Percentiles rank a stretch among this genome's conserved stretches.
These are phyloP conservation scores for Cartodere bifasciata DNA, from an alignment of 2,888 invertebrate genomes.

Conservation along the genomic window DNA sequence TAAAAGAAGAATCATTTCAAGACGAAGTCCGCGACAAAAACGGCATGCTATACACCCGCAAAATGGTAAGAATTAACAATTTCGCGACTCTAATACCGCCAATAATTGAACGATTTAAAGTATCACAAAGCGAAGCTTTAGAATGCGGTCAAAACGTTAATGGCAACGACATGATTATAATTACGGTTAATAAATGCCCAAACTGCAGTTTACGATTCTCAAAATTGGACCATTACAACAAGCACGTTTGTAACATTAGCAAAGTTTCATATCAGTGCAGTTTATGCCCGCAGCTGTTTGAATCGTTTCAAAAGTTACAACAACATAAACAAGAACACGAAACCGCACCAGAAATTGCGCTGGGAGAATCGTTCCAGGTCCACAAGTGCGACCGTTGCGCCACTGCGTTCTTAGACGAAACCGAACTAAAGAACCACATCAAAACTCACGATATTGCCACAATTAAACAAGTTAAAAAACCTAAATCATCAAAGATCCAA, in stretches of 20 bases:
- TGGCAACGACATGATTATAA: conserved; percentile 15
- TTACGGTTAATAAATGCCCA: conserved; percentile 36
- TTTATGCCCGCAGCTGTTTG: conserved; percentile 10
- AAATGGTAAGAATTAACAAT: conserved; percentile 5
- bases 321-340: conserved; percentile 46
- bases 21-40: conserved; percentile 14
- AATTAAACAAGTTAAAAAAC: too few relatives aligned
- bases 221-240: conserved; percentile 34
- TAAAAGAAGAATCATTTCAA: conserved; percentile 8
- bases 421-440: conserved; percentile 50
- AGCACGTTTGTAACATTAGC: conserved; percentile 32
- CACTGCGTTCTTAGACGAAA: conserved; percentile 18
- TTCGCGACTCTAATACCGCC: neutral
- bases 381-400: conserved; percentile 20
- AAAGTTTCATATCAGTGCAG: conserved; percentile 7
- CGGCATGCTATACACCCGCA: conserved; percentile 8
- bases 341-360: conserved; percentile 46
- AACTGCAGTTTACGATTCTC: conserved; percentile 37
- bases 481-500: too few relatives aligned
- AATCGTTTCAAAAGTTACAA: conserved; percentile 29
- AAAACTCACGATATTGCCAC: too few relatives aligned
- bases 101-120: conserved; percentile 11
- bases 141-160: conserved; percentile 13
- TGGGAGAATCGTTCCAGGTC: too few relatives aligned
- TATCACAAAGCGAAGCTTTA: conserved; percentile 19